Evolutionary conservation across 2,113 vertebrate genomes (phyloP).

Genomic region (Gymnocephalus cernua): DNA sequence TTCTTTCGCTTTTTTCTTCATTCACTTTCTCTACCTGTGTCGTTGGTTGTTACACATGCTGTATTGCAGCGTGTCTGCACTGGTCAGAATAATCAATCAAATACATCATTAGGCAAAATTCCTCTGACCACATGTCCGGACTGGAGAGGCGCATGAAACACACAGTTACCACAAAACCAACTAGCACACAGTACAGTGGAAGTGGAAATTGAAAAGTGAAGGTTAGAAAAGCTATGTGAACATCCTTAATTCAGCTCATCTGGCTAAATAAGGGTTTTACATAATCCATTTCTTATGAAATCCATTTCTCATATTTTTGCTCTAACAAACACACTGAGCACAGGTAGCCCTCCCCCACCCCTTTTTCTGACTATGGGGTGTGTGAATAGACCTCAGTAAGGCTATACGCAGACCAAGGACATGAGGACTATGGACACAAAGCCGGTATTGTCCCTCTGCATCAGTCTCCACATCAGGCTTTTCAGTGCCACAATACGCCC

Average conservation of each 20-base stretch:
- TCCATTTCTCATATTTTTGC: background rate
- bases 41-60: background rate
- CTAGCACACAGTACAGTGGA: background rate
- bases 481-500: constrained; percentile 74
- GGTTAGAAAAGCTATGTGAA: background rate
- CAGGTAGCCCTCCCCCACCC: constrained; percentile 74
- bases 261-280: background rate
- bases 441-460: constrained; percentile 78
- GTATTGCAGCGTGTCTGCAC: background rate
- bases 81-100: constrained; percentile 37
- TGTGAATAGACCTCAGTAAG: constrained; percentile 67
- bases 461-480: constrained; percentile 81
- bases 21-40: background rate
- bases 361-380: constrained; percentile 18
- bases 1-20: background rate
- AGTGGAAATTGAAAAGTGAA: background rate
- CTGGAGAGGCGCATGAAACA: background rate
- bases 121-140: constrained; percentile 18
- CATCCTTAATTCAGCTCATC: background rate
- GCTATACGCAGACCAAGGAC: constrained; percentile 70
- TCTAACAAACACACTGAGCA: constrained; percentile 29
- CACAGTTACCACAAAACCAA: background rate
- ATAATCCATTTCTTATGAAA: background rate
- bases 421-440: constrained; percentile 75
- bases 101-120: constrained; percentile 45